Conservation (phyloP, 2,888 invertebrate species). For the Biston stratarius region DNA sequence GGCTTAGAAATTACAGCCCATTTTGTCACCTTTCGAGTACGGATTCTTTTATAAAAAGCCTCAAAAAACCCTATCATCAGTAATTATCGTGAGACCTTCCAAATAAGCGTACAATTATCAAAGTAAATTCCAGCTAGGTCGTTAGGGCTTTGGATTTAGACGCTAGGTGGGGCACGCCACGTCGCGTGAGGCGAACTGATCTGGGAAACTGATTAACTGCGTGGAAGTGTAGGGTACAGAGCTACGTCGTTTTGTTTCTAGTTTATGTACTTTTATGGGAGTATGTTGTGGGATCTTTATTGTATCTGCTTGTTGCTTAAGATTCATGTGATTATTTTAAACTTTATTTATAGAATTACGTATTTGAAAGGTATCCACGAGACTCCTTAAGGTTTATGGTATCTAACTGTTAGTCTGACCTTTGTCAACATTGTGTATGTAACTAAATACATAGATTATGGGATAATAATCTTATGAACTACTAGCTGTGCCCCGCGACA, state of each 20-base stretch:
- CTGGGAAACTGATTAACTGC: slow-evolving; percentile 38
- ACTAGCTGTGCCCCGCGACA: no score
- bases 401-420: no score
- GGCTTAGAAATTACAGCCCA: no score
- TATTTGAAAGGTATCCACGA: background rate
- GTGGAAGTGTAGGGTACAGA: slow-evolving; percentile 28
- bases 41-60: background rate
- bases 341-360: background rate
- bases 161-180: slow-evolving; percentile 57
- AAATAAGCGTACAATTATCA: slow-evolving; percentile 33
- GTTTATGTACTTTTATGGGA: slow-evolving; percentile 24
- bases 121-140: slow-evolving; percentile 51
- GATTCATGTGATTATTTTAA: background rate
- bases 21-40: no score
- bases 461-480: no score
- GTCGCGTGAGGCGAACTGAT: slow-evolving; percentile 57
- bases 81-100: slow-evolving; percentile 20
- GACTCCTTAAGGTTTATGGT: background rate
- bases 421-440: no score
- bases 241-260: slow-evolving; percentile 39
- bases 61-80: slow-evolving; percentile 18
- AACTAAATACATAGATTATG: no score
- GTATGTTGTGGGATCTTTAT: slow-evolving; percentile 21
- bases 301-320: slow-evolving; percentile 3
- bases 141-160: slow-evolving; percentile 53